phyloP scores from a whole-genome alignment of 1,140 invertebrate genomes.

The Eumeta japonica region DNA sequence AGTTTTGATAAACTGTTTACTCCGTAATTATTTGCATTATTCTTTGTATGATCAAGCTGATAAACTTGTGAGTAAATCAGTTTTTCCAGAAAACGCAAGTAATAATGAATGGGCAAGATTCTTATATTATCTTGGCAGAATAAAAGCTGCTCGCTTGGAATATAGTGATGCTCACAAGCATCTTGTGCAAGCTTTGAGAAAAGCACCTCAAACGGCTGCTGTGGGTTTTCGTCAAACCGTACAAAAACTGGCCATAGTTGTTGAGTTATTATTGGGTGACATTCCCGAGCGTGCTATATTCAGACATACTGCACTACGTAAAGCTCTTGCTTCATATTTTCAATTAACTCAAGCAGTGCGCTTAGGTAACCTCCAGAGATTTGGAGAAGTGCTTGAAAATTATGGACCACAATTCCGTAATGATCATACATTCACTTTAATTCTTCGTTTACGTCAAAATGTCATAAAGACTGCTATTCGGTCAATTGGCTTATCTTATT shows the following conservation, averaged over 20 bases:
- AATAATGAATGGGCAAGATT: conserved; percentile 99
- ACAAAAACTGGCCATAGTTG: conserved; percentile 93
- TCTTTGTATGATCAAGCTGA: conserved; percentile 94
- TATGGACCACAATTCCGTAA: conserved; percentile 81
- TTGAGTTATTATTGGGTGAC: conserved; percentile 93
- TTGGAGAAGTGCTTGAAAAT: conserved; percentile 91
- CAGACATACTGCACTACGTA: conserved; percentile 81
- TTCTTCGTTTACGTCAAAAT: conserved; percentile 93
- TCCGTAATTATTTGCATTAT: conserved; percentile 94
- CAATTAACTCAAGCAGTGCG: conserved; percentile 96
- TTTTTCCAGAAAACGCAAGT: conserved; percentile 93
- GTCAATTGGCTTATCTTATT: conserved; percentile 95
- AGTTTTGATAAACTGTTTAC: conserved; percentile 90
- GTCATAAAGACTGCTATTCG: conserved; percentile 99
- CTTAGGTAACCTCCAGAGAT: conserved; percentile 89
- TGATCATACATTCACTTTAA: conserved; percentile 94
- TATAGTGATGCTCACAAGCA: conserved; percentile 97
- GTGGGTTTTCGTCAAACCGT: conserved; percentile 99
- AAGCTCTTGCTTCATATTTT: conserved; percentile 92
- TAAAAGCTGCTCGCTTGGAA: conserved; percentile 95
- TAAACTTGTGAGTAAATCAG: conserved; percentile 94
- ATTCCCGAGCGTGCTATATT: conserved; percentile 93
- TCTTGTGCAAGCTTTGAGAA: conserved; percentile 89
- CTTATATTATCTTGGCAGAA: conserved; percentile 94
- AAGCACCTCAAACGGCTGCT: conserved; percentile 94